Evolutionary conservation across 2,113 vertebrate species (phyloP).

Genomic region (Gavialis gangeticus): DNA sequence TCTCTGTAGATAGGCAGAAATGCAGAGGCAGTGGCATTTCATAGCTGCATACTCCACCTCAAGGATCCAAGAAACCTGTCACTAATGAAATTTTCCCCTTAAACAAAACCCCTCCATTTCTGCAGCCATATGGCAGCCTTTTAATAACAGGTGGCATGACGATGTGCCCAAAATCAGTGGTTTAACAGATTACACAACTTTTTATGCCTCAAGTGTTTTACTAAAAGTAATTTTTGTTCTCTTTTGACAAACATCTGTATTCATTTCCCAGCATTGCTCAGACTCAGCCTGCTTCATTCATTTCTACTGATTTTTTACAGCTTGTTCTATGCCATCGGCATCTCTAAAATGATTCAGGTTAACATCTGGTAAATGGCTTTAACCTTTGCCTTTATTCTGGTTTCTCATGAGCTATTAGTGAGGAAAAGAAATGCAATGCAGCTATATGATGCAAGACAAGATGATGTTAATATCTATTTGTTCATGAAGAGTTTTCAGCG

Average conservation of each 20-base stretch:
- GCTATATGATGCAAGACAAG: no score
- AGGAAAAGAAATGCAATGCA: neutral
- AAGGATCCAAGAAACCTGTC: neutral
- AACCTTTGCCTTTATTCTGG: neutral
- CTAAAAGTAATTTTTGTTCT: neutral
- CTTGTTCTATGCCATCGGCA: neutral
- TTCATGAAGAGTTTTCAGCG: neutral
- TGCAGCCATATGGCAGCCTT: neutral
- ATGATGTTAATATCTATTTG: neutral
- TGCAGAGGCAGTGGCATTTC: neutral
- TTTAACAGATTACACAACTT: neutral
- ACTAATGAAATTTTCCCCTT: neutral
- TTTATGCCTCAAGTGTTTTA: neutral
- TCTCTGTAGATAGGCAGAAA: neutral
- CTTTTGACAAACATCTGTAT: neutral
- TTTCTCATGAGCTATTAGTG: neutral
- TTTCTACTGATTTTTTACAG: neutral
- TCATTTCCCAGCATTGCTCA: neutral
- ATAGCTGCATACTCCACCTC: neutral
- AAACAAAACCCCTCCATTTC: neutral
- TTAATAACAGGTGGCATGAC: neutral
- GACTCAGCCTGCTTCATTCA: neutral
- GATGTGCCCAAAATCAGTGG: neutral
- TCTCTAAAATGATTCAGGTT: neutral
- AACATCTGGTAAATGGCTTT: neutral